Evolutionary conservation across 1,140 invertebrate genomes (phyloP), one percentile per base, ranked within the genome.

Genomic region (Protaetia brevitarsis): DNA sequence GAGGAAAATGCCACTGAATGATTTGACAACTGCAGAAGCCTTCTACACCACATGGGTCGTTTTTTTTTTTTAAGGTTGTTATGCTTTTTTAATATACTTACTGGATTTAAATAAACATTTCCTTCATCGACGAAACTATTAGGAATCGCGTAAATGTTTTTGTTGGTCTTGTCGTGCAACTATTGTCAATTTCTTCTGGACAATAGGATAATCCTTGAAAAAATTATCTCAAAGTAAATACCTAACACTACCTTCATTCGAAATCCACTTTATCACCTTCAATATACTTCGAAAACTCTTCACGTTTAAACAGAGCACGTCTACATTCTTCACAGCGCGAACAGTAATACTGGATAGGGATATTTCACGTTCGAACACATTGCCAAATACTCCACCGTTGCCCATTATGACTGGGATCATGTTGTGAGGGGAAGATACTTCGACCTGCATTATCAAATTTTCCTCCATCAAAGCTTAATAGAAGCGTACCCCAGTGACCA

Each of bases 311-410:
- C 34, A 64, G 16, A 70, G 23, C n/a, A 63, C 16, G 41, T 70
- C 69, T 30, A 70, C 26, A 64, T 70, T 70, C 23, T 45, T 68
- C 2, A 64, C 8, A 28, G 69, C 69, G 11, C 56, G 77, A 78
- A 69, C 45, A 1, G n/a, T 66, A 31, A 60, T 51, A 27, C 13
- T 27, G 31, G 26, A 64, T 19, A 61, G 8, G n/a, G 26, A 28
- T 10, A 45, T 68, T 77, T 74, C 76, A 70, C 79, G 77, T 3
- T 76, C 77, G 2, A 77, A 77, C 60, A 81, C 78, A 69, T 81
- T 81, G 13, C 80, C 80, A 64, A 81, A 80, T 76, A 81, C 79
- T n/a, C 79, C 79, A 30, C 80, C 80, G 0, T 78, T 76, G 6
- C 79, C 79, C 77, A 81, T 80, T 67, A 78, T 79, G 2, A 77